phyloP scores from a whole-genome alignment of 1,140 invertebrate genomes.

The Leucophenga varia region DNA sequence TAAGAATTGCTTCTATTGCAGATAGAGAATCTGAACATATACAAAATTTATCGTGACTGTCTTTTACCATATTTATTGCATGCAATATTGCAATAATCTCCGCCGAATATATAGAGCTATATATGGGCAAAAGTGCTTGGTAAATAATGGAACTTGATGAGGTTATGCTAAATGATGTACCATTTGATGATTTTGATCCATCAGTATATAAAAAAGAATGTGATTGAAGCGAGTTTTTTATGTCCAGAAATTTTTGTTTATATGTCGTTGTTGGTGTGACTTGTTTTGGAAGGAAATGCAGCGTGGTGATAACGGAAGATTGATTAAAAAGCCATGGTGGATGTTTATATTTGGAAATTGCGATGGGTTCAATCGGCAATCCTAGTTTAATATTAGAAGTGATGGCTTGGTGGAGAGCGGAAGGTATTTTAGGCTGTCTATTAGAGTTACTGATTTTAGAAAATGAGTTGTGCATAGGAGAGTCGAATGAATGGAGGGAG shows the following conservation, averaged over 20 bases:
- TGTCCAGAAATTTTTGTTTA: background rate
- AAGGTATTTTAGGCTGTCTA: background rate
- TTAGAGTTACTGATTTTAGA: background rate
- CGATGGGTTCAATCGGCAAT: background rate
- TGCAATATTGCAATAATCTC: constrained; percentile 2
- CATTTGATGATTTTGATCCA: background rate
- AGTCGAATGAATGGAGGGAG: background rate
- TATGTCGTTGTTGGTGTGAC: background rate
- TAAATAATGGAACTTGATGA: too few species aligned
- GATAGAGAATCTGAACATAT: constrained; percentile 1
- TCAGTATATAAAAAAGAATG: background rate
- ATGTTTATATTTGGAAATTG: background rate
- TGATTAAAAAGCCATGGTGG: background rate
- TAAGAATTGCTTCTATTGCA: background rate
- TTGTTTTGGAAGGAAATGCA: background rate
- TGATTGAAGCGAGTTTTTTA: background rate
- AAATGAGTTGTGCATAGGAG: background rate
- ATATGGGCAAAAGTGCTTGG: background rate
- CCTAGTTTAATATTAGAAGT: background rate
- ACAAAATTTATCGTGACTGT: background rate
- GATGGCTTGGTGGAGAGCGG: background rate
- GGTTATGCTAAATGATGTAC: background rate
- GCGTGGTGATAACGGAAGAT: background rate
- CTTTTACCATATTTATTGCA: background rate
- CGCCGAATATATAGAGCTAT: background rate